Base-by-base conservation (phyloP, 2,888 invertebrate species). In the Aspidiotus destructor region DNA sequence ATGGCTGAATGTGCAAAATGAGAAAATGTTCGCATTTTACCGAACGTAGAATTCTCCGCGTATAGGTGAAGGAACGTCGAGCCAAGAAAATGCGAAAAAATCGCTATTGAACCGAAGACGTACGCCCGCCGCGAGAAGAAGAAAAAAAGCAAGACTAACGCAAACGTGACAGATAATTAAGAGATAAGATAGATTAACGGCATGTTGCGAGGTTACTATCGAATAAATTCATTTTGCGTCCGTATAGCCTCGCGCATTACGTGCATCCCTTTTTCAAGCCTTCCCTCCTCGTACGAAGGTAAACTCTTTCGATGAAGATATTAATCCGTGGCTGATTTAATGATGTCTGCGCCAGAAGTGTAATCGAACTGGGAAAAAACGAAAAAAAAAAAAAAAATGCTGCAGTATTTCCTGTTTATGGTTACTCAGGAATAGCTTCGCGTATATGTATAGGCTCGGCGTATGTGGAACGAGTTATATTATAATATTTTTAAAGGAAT, bases 111-210 rank as follows among this genome's bases (percentile, higher is more conserved):
- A 11, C 52, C 11, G n/a, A 55, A 6, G 17, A 16, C 10, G 17
- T 55, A 16, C 16, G 15, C 10, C n/a, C 10, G 55, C 10, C 55
- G 13, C n/a, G 55, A 55, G 55, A 55, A 55, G 13, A 17, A 13
- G 58, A 28, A 10, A 28, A 40, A 58, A 16, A 28, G 13, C 58
- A 10, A 58, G 58, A 40, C 58, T 58, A 40, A 58, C 58, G 58
- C 16, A 58, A 58, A 58, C 58, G 58, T 40, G 58, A 58, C 58
- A 58, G 58, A 58, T 58, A 58, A 58, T 58, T 58, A 58, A 58
- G 40, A 58, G 58, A 58, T 58, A 58, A 58, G 58, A 58, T 58
- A 58, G 58, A 58, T 58, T 58, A 58, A 58, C 58, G 58, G 58
- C 28, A 58, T 58, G 58, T 28, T 58, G 58, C 28, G 40, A 58